Conservation (phyloP, 2,797 vertebrate species). For the Spinibarbus caldwelli region DNA sequence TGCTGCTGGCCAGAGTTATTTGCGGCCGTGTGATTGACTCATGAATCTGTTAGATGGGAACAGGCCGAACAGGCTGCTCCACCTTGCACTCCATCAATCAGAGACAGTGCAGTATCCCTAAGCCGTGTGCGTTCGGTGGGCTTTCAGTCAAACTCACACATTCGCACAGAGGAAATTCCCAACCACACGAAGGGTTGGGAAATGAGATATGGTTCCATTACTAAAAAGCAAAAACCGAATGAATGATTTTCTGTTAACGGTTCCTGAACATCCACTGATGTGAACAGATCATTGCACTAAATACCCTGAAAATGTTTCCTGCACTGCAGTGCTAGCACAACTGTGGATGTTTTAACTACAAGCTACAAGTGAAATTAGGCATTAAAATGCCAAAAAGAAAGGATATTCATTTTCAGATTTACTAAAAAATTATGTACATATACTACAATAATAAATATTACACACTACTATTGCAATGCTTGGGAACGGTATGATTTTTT, state of each 20-base stretch:
- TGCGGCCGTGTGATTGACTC: constrained; percentile 66
- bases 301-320: background rate
- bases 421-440: background rate
- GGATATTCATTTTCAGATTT: background rate
- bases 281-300: background rate
- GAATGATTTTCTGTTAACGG: background rate
- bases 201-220: background rate
- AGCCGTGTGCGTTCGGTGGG: constrained; percentile 21
- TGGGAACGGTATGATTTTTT: background rate
- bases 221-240: background rate
- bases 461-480: background rate
- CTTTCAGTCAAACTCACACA: constrained; percentile 39
- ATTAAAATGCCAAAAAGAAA: background rate
- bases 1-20: constrained; percentile 65
- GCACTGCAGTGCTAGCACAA: background rate
- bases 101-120: constrained; percentile 43
- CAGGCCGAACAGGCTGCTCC: constrained; percentile 60
- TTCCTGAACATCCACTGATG: background rate
- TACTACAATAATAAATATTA: background rate
- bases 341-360: background rate
- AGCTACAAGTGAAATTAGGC: background rate
- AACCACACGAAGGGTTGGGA: background rate
- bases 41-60: constrained; percentile 66
- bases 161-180: constrained; percentile 13
- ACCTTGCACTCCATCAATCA: constrained; percentile 64